Percentiles rank a stretch among this genome's conserved stretches.
phyloP scores from a whole-genome alignment of 2,113 vertebrate genomes.

The Lepus europaeus region DNA sequence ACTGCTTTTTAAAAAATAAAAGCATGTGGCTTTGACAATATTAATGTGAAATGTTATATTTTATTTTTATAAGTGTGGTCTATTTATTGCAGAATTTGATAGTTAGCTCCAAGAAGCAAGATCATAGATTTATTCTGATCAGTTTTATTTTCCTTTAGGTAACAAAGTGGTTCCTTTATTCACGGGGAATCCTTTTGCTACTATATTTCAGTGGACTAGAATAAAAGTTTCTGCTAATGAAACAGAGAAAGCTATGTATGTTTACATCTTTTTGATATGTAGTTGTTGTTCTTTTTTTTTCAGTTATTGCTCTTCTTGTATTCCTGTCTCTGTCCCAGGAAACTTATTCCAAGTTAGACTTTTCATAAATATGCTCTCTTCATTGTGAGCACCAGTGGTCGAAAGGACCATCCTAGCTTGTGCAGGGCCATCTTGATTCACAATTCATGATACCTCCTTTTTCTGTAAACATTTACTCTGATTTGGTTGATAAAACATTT shows the following conservation, averaged over 20 bases:
- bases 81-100: neutral
- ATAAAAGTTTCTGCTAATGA: neutral
- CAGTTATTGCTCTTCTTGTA: neutral
- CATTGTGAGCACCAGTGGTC: neutral
- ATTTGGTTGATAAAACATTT: neutral
- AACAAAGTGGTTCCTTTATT: neutral
- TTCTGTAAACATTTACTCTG: neutral
- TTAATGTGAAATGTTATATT: conserved; percentile 4
- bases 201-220: neutral
- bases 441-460: neutral
- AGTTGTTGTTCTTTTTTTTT: neutral
- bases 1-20: neutral
- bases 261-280: no score
- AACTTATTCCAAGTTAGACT: neutral
- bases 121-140: neutral
- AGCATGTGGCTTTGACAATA: neutral
- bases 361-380: neutral
- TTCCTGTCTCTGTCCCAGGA: neutral
- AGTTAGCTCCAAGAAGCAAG: neutral
- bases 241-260: neutral
- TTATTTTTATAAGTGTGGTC: neutral
- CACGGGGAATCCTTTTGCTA: neutral
- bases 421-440: neutral
- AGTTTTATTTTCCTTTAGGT: neutral
- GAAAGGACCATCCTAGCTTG: neutral